phyloP scores from a whole-genome alignment of 2,113 vertebrate genomes.

The Syngnathus floridae region DNA sequence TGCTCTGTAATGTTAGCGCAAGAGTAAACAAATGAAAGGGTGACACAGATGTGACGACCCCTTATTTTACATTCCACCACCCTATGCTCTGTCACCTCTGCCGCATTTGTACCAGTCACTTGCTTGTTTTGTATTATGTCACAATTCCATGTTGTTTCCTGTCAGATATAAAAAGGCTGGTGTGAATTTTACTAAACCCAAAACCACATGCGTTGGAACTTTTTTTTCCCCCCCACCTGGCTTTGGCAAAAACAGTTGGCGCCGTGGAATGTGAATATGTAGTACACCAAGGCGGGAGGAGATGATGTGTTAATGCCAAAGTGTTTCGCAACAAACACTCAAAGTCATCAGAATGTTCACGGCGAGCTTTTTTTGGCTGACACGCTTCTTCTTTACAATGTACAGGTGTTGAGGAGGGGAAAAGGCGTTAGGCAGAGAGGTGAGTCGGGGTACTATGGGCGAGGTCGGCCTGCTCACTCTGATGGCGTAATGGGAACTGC shows the following conservation, averaged over 20 bases:
- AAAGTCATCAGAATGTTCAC: conserved; percentile 43
- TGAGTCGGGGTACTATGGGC: conserved; percentile 45
- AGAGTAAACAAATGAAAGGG: conserved; percentile 13
- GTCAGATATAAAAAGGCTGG: conserved; percentile 61
- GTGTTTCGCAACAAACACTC: conserved; percentile 64
- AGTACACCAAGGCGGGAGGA: conserved; percentile 23
- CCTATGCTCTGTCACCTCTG: conserved; percentile 31
- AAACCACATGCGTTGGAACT: conserved; percentile 55
- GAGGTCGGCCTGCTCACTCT: conserved; percentile 43
- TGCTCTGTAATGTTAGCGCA: conserved; percentile 28
- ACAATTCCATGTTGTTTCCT: conserved; percentile 60
- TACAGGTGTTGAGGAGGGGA: conserved; percentile 64
- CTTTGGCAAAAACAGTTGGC: conserved; percentile 27
- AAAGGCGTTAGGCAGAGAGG: conserved; percentile 24
- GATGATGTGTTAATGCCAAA: conserved; percentile 61
- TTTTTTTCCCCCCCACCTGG: conserved; percentile 45
- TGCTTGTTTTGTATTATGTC: conserved; percentile 55
- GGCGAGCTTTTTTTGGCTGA: conserved; percentile 40
- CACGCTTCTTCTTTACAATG: conserved; percentile 62
- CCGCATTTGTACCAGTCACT: conserved; percentile 37
- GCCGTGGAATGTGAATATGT: conserved; percentile 46
- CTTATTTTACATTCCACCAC: conserved; percentile 3
- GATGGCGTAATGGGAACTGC: conserved; percentile 73
- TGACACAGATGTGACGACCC: conserved; percentile 39
- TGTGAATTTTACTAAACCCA: conserved; percentile 67